Evolutionary conservation across 2,113 vertebrate species (phyloP), one percentile per base, ranked within the genome.

Genomic region (Gnathonemus echidnorhynchus): DNA sequence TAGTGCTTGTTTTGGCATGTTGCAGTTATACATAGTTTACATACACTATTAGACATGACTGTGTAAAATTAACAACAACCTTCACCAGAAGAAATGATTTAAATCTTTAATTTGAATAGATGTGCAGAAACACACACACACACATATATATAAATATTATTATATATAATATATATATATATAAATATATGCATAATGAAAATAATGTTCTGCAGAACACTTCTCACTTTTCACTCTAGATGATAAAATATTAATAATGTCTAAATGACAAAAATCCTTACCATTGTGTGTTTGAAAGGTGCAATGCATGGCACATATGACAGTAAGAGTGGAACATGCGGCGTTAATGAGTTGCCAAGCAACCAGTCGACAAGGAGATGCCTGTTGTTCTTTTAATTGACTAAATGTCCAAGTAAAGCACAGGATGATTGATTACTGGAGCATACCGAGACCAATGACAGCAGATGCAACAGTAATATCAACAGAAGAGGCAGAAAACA

Each of bases 351-450:
- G 48, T 86, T 52, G n/a, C 85, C 9, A 52, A 31, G 46, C 48
- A 86, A 52, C n/a, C 46, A 86, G 85, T 48, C 2, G 13, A 50
- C 86, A 53, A 87, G 49, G 49, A 52, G 86, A n/a, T 52, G 49
- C 27, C n/a, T 27, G 48, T 87, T 53, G 45, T 48, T 86, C n/a
- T 53, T 87, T 52, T 52, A 19, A 87, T 87, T 87, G 86, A 87
- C 86, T 53, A 53, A n/a, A 31, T 19, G 86, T 87, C 86, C 49
- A 52, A 45, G n/a, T 31, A 39, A 19, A n/a, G 35, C 24, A 52
- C 86, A 17, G n/a, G 49, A 87, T 87, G 86, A 87, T 86, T 86
- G 21, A 50, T 86, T 49, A 86, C 86, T 52, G 49, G 24, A 87
- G 17, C 49, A 53, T n/a, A 35, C 27, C 3, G 11, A 35, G n/a